Percentiles rank a stretch among this genome's conserved stretches.
Conservation (phyloP, 2,113 vertebrate genomes). For the Bagarius yarrelli region DNA sequence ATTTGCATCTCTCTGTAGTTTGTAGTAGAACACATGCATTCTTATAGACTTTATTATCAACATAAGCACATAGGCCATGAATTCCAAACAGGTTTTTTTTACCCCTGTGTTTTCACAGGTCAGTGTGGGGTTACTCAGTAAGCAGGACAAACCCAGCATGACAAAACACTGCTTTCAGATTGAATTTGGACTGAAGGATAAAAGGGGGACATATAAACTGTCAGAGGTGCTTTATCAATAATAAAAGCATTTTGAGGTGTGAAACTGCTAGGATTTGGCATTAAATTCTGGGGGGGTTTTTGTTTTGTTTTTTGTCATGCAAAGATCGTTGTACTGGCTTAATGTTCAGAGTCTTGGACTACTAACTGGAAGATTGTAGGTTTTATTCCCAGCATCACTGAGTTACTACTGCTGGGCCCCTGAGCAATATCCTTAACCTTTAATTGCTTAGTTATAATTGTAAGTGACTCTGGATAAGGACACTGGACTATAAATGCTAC, state of each 20-base stretch:
- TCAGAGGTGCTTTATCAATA: neutral
- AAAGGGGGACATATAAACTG: neutral
- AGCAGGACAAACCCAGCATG: constrained; percentile 11
- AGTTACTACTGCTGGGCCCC: no score
- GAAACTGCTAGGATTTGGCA: neutral
- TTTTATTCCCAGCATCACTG: no score
- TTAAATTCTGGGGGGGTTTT: no score
- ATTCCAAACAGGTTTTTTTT: neutral
- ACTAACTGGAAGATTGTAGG: no score
- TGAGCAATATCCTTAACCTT: no score
- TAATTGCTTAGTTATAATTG: no score
- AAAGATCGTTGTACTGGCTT: no score
- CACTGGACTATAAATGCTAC: no score
- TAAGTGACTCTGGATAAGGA: no score
- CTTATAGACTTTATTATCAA: constrained; percentile 16
- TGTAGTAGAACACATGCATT: constrained; percentile 4
- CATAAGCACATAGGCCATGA: constrained; percentile 14
- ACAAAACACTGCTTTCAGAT: constrained; percentile 22
- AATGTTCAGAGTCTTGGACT: no score
- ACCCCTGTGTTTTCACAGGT: constrained; percentile 6
- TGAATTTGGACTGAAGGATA: constrained; percentile 26
- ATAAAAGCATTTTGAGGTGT: constrained; percentile 4
- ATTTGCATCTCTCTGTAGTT: constrained; percentile 1
- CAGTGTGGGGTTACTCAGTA: constrained; percentile 23
- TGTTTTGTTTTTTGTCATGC: no score